Evolutionary conservation across 2,797 vertebrate genomes (phyloP).

Genomic region (Gila robusta): DNA sequence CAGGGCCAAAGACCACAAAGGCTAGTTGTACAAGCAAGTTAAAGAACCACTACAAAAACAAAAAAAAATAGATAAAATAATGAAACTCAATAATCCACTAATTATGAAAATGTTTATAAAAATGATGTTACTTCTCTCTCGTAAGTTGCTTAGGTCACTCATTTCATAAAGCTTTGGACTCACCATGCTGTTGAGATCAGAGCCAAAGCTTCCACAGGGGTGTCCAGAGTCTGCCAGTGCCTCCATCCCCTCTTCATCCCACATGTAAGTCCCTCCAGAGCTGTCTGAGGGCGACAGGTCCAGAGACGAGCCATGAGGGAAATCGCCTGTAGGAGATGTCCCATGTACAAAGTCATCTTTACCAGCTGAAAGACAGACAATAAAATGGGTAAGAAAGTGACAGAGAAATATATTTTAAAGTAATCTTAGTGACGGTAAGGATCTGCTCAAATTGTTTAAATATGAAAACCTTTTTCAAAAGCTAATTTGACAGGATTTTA

Average conservation of each 20-base stretch:
- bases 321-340: constrained; percentile 80
- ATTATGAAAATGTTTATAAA: not conserved
- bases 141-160: not conserved
- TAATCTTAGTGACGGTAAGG: not conserved
- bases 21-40: not conserved
- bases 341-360: constrained; percentile 58
- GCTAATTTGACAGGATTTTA: not conserved
- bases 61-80: not conserved
- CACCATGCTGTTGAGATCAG: constrained; percentile 95
- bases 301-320: constrained; percentile 88
- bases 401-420: not conserved
- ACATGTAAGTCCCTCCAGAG: constrained; percentile 96
- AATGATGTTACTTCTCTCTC: not conserved
- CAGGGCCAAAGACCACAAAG: not conserved
- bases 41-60: not conserved
- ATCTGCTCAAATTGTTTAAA: not conserved
- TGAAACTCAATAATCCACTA: not conserved
- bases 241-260: constrained; percentile 97
- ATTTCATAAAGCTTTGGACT: constrained; percentile 59
- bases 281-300: constrained; percentile 96
- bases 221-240: constrained; percentile 80
- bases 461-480: not conserved
- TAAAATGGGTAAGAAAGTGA: not conserved
- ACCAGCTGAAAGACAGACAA: constrained; percentile 46
- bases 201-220: constrained; percentile 90